A percentile compares a stretch with the other conserved stretches of the same genome.
Evolutionary conservation across 2,113 vertebrate species (phyloP).

Genomic region (Lamprologus ornatipinnis): DNA sequence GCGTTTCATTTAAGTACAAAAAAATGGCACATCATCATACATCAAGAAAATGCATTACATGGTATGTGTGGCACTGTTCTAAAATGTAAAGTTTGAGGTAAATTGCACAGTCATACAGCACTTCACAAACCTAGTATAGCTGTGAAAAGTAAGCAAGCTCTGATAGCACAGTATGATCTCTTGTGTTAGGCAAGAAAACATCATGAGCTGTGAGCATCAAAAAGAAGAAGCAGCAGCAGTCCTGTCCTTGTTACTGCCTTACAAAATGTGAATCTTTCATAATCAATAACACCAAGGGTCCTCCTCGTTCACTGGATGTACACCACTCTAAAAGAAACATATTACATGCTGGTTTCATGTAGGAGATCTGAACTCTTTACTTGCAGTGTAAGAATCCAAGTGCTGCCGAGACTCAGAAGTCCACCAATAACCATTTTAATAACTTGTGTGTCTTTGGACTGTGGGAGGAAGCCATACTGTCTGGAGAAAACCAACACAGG

Average conservation of each 20-base stretch:
- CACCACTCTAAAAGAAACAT: background rate
- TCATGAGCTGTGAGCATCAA: background rate
- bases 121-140: background rate
- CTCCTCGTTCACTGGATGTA: background rate
- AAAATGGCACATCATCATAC: background rate
- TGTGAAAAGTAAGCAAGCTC: background rate
- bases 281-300: background rate
- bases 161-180: background rate
- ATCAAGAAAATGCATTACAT: background rate
- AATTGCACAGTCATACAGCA: background rate
- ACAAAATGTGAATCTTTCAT: background rate
- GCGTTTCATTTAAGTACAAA: background rate
- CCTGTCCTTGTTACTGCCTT: background rate
- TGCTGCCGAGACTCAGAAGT: background rate
- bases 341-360: background rate
- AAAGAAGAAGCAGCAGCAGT: background rate
- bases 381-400: background rate
- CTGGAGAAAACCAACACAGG: background rate
- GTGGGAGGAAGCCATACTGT: background rate
- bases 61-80: too few relatives aligned
- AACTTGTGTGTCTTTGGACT: background rate
- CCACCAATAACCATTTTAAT: background rate
- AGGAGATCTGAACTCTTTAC: background rate
- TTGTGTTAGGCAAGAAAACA: background rate
- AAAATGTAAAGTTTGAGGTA: background rate